Evolutionary conservation across 2,797 vertebrate species (phyloP), one percentile per base, ranked within the genome.

Genomic region (Gadopsis marmoratus): DNA sequence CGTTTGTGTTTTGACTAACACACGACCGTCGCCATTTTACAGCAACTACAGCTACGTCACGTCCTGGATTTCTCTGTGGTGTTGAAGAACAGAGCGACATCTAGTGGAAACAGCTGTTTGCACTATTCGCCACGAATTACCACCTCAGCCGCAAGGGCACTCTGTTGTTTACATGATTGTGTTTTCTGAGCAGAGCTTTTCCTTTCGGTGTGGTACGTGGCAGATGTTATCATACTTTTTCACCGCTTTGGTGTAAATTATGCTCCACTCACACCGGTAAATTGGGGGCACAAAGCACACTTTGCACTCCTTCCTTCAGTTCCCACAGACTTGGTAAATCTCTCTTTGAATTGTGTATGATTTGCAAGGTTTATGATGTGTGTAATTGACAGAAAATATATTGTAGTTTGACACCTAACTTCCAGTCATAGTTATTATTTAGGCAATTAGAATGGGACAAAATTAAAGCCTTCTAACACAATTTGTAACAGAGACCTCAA

Each of bases 11-110:
- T 86, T 68, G n/a, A 59, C 64, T 51, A 73, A 29, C 26, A 56
- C 31, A 50, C 7, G 0, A 53, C 0, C 3, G 65, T 77, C 86
- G 88, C 91, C 93, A 94, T 94, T 89, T 93, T 85, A 88, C 43
- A 16, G 31, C 51, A 10, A 59, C 29, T 6, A 12, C 3, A 2
- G 0, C 1, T 51, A 79, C 89, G 89, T 90, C 84, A 89, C 81
- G 0, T 81, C 71, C 26, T 26, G 19, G 79, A 53, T 78, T 84
- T 31, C 33, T 85, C 55, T 31, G 21, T 29, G 67, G 65, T 71
- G 35, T 14, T 41, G 0, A 37, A 41, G n/a, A 21, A 55, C 10
- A 71, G n/a, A 47, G 81, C 73, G 90, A 60, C 83, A 6, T 2
- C 88, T 74, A 59, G 16, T 26, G 84, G 78, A 54, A 37, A 14